Conservation (phyloP, 2,888 invertebrate species). For the Ochlodes sylvanus region DNA sequence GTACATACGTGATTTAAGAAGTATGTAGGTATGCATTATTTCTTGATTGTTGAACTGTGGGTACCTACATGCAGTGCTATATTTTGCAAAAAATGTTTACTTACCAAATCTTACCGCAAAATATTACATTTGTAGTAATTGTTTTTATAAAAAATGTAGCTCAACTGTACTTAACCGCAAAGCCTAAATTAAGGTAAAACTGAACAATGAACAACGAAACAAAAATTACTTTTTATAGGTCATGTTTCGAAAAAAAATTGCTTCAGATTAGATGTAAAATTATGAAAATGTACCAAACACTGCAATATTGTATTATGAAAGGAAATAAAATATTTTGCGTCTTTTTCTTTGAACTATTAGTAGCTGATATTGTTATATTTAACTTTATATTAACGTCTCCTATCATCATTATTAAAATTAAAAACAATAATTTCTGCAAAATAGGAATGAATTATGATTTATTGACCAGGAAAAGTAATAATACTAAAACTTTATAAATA, state of each 20-base stretch:
- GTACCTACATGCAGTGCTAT: not conserved
- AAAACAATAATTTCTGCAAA: too few species aligned
- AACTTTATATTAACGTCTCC: too few species aligned
- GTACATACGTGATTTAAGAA: too few species aligned
- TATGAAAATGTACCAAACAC: not conserved
- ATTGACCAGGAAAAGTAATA: too few species aligned
- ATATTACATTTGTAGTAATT: not conserved
- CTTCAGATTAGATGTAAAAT: not conserved
- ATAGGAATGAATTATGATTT: too few species aligned
- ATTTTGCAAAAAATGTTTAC: not conserved
- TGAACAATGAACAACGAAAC: not conserved
- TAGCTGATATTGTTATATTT: too few species aligned
- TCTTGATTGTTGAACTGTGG: too few species aligned
- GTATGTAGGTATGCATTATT: too few species aligned
- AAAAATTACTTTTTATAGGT: not conserved
- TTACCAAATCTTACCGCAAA: not conserved
- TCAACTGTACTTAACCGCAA: constrained; percentile 4
- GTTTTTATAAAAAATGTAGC: not conserved
- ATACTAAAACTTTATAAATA: not conserved
- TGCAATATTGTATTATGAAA: not conserved
- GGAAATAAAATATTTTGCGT: too few species aligned
- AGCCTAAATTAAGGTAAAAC: not conserved
- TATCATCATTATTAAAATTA: too few species aligned
- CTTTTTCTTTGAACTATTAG: too few species aligned
- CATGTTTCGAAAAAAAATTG: not conserved